phyloP scores from a whole-genome alignment of 2,888 invertebrate genomes.

The Chloroclystis v-ata region DNA sequence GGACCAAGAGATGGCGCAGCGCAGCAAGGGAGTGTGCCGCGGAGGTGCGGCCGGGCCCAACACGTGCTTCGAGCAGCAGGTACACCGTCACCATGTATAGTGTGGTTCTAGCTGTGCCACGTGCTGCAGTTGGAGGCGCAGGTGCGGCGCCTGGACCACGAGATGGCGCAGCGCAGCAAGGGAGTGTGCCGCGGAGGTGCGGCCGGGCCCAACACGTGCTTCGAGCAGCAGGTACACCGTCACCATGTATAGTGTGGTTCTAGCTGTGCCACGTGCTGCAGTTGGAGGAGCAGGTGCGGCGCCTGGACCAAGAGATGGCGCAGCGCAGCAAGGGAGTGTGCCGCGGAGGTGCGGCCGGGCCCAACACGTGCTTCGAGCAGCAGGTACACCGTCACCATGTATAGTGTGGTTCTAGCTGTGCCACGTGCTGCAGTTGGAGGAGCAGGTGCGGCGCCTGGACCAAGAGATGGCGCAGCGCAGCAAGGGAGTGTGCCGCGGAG shows the following conservation, averaged over 20 bases:
- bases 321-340: conserved; percentile 43
- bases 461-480: too few species aligned
- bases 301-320: conserved; percentile 59
- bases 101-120: too few species aligned
- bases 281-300: conserved; percentile 66
- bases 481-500: too few species aligned
- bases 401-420: too few species aligned
- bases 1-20: conserved; percentile 46
- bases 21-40: conserved; percentile 44
- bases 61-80: conserved; percentile 58
- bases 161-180: too few species aligned
- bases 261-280: conserved; percentile 82
- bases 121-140: too few species aligned
- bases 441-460: too few species aligned
- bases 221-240: too few species aligned
- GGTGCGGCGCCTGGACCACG: too few species aligned
- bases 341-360: conserved; percentile 43
- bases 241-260: conserved; percentile 9
- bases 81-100: conserved; percentile 21
- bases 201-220: too few species aligned
- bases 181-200: too few species aligned
- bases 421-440: too few species aligned
- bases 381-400: conserved; percentile 36
- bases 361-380: conserved; percentile 57
- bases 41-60: conserved; percentile 46